Base-by-base conservation (phyloP, 2,888 invertebrate species). In the Stratiomys singularior region DNA sequence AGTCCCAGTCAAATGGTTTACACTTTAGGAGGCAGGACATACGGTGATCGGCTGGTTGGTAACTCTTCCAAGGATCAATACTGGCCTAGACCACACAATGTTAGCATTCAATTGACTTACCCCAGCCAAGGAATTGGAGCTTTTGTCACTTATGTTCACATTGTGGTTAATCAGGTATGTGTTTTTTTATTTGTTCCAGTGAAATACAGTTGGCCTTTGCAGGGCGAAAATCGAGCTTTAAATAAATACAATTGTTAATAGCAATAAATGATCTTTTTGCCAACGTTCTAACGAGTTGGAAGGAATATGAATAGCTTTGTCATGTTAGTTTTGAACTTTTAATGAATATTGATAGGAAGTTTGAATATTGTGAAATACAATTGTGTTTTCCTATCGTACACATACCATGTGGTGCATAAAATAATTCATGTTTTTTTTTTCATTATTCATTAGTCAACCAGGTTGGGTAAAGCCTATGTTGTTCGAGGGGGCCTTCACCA, bases 391-490 rank as follows among this genome's bases (percentile, higher is more conserved):
- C 3, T 5, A 37, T 37, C 9, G 9, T 37, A 9, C 9, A 37
- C 9, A 9, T 37, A 37, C 3, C 37, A 37, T 5, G 3, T 37
- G 9, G 37, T 37, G 37, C n/a, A 37, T 37, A 5, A 3, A 37
- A 3, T 9, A 9, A 37, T 37, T 37, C 37, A 37, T 37, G 37
- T 37, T 37, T 5, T 37, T 37, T 37, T 37, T 37, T 37, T 5
- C 9, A 9, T 37, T 37, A 37, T n/a, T n/a, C n/a, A n/a, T 21
- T 46, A 80, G 80, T 78, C 79, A 30, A 66, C 78, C 0, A 67
- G 74, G 15, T 71, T 78, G 15, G 81, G 81, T 67, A 79, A 77
- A 28, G 81, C 81, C 15, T 80, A 78, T 66, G 74, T 81, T 30
- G 44, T 71, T 9, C 64, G 66, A 18, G 81, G 81, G 0, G 81